Evolutionary conservation across 2,113 vertebrate genomes (phyloP).

Genomic region (Psittacula cyanocephala): DNA sequence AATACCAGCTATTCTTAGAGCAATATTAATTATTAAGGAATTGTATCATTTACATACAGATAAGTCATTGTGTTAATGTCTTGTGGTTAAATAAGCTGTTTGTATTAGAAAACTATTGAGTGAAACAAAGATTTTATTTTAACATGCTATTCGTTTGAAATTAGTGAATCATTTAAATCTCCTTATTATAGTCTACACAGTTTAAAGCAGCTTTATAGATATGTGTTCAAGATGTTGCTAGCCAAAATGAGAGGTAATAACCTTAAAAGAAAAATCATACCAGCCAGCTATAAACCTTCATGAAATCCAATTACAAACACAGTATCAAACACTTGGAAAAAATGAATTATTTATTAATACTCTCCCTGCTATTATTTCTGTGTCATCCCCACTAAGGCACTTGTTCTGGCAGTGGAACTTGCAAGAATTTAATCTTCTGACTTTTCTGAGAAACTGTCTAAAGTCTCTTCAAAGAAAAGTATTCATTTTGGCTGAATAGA

Average conservation of each 20-base stretch:
- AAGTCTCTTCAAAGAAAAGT: not conserved
- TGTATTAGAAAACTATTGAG: not conserved
- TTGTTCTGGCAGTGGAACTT: not conserved
- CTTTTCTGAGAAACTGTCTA: not conserved
- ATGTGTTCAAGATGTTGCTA: not conserved
- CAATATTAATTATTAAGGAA: accelerated
- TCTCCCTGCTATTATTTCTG: not conserved
- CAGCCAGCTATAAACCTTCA: not conserved
- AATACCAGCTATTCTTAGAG: not conserved
- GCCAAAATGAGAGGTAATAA: not conserved
- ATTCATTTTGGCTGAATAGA: not conserved
- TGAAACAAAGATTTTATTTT: not conserved
- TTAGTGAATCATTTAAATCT: not conserved
- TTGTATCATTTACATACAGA: not conserved
- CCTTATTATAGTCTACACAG: not conserved
- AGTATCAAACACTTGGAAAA: not conserved
- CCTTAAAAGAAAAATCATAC: not conserved
- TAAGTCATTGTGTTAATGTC: not conserved
- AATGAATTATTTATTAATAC: not conserved
- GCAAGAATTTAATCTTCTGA: not conserved
- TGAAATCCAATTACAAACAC: not conserved
- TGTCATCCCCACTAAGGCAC: not conserved
- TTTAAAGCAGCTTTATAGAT: not conserved
- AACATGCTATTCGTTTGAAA: not conserved
- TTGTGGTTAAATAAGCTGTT: not conserved